Conservation (phyloP, 2,113 vertebrate genomes). For the Dasyornis broadbenti region DNA sequence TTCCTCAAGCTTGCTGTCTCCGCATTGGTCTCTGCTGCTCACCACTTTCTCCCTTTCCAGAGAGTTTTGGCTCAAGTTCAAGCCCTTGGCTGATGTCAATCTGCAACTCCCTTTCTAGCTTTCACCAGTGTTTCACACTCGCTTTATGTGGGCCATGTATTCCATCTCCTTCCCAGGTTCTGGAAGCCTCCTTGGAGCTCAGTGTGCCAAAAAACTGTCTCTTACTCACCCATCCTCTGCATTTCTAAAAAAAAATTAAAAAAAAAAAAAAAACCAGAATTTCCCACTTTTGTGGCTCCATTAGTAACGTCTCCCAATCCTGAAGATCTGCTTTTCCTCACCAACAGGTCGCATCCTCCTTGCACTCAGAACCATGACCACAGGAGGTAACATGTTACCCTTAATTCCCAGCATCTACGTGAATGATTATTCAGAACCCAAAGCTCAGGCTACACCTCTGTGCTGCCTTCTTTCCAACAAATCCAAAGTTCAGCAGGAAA, state of each 20-base stretch:
- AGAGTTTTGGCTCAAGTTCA: neutral
- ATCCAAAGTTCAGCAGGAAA: neutral
- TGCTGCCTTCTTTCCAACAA: neutral
- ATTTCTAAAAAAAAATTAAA: neutral
- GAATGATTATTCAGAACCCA: neutral
- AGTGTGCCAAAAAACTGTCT: conserved; percentile 35
- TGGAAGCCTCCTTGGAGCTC: neutral
- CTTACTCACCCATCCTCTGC: conserved; percentile 31
- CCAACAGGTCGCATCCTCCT: neutral
- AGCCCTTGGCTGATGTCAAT: conserved; percentile 16
- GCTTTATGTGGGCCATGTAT: conserved; percentile 4
- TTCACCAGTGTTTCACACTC: conserved; percentile 20
- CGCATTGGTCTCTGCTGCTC: neutral
- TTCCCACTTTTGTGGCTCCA: neutral
- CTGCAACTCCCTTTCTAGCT: conserved; percentile 16
- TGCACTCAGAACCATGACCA: neutral
- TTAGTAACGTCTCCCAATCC: neutral
- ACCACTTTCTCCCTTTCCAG: neutral
- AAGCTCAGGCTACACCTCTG: neutral
- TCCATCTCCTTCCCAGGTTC: neutral
- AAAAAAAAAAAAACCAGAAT: neutral
- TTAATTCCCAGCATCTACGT: neutral
- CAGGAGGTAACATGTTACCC: neutral
- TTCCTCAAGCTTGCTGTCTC: neutral
- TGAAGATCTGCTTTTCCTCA: neutral